Conservation (phyloP, 2,888 invertebrate species). For the Augiades crinisus region DNA sequence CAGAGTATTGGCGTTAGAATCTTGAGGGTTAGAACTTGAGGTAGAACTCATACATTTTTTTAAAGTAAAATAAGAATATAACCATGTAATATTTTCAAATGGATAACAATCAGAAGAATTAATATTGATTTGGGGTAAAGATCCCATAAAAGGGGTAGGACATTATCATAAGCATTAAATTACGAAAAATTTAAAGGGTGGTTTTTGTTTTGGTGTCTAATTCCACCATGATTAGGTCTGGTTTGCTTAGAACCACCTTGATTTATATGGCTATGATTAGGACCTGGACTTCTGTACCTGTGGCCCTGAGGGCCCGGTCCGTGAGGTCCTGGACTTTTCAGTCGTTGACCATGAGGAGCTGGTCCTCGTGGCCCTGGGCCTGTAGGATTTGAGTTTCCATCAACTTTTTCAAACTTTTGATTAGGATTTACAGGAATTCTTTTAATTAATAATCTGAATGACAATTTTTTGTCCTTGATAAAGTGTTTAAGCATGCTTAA, state of each 20-base stretch:
- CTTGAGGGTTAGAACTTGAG: too few relatives aligned
- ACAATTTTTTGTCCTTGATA: slow-evolving; percentile 51
- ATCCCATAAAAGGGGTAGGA: too few relatives aligned
- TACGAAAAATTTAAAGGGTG: slow-evolving; percentile 3
- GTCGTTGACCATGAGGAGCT: slow-evolving; percentile 33
- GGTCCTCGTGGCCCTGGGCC: not conserved
- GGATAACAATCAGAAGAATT: too few relatives aligned
- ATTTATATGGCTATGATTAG: not conserved
- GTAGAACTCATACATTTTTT: too few relatives aligned
- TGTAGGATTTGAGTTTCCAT: slow-evolving; percentile 35
- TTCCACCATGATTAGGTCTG: not conserved
- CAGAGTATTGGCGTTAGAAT: too few relatives aligned
- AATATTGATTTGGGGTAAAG: too few relatives aligned
- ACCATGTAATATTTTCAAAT: too few relatives aligned
- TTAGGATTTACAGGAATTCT: slow-evolving; percentile 40
- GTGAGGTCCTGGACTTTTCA: slow-evolving; percentile 39
- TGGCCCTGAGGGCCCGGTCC: slow-evolving; percentile 32
- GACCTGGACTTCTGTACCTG: slow-evolving; percentile 35
- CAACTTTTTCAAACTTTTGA: slow-evolving; percentile 38
- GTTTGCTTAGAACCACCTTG: too few relatives aligned
- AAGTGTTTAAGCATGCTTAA: slow-evolving; percentile 52
- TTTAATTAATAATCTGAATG: slow-evolving; percentile 59
- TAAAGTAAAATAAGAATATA: too few relatives aligned
- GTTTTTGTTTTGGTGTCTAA: not conserved
- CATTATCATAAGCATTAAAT: too few relatives aligned